Base-by-base conservation (phyloP, 2,888 invertebrate species). In the Asteroscopus sphinx region DNA sequence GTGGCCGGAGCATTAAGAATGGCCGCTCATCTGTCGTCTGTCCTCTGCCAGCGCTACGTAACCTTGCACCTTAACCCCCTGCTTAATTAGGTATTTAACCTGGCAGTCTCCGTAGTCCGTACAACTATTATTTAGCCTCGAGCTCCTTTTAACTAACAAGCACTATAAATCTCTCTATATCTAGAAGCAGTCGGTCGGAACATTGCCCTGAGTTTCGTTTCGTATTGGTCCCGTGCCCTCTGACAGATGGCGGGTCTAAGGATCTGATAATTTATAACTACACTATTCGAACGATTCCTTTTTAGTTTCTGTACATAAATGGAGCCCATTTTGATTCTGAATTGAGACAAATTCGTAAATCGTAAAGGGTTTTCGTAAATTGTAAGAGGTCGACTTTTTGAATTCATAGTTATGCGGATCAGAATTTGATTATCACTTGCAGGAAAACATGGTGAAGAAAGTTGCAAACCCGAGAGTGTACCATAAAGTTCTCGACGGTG, bases 181-280 rank as follows among this genome's bases (percentile, higher is more conserved):
- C 37, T 47, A 8, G 1, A 48, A 17, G 39, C 51, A 45, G 16
- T 45, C 51, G 30, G 33, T 32, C 37, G 56, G 37, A 48, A 56
- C 33, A 51, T 61, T 46, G 28, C 11, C 21, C 21, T 21, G 9
- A 26, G 25, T 45, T 51, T 55, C 28, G 25, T 33, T 53, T 25
- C 21, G 51, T 67, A 45, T 56, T 41, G 51, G 61, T 44, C 52
- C 51, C 52, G 33, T 25, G 40, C 17, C 26, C 26, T 37, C 40
- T 39, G 25, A 62, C 15, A 17, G 13, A 67, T 62, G 40, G 45
- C 12, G 26, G 61, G 45, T 17, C 40, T 32, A 42, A 13, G 28
- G 16, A 9, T 25, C 47, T 35, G 30, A 37, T 28, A 44, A 51
- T 51, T 47, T 66, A 66, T 60, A 25, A 40, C 55, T 12, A 40